Evolutionary conservation across 2,888 invertebrate genomes (phyloP).

Genomic region (Ormyrus nitidulus): DNA sequence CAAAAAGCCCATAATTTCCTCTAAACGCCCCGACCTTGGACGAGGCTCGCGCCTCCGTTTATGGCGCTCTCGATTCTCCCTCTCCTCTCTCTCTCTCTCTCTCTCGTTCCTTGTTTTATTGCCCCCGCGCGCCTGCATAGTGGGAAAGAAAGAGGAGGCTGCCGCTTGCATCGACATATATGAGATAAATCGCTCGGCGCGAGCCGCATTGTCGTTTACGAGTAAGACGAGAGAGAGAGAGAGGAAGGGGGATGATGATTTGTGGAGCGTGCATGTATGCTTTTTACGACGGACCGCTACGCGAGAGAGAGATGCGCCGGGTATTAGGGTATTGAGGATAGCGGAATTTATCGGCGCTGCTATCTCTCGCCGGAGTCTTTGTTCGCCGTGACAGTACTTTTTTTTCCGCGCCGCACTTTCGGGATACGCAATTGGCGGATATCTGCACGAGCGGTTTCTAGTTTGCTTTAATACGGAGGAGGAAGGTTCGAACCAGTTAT

Average conservation of each 20-base stretch:
- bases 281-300: constrained; percentile 34
- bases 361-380: neutral
- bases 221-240: constrained; percentile 19
- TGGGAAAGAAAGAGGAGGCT: neutral
- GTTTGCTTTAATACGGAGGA: no score
- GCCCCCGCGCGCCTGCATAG: constrained; percentile 1
- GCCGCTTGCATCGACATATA: constrained; percentile 53
- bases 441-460: no score
- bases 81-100: constrained; percentile 33
- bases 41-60: constrained; percentile 58
- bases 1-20: constrained; percentile 66
- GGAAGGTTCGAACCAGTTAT: no score
- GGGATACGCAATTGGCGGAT: neutral
- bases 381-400: neutral
- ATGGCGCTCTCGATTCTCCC: constrained; percentile 55
- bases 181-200: constrained; percentile 53
- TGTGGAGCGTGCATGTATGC: constrained; percentile 42
- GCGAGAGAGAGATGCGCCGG: neutral
- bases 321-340: constrained; percentile 5
- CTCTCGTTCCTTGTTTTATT: constrained; percentile 46
- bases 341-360: constrained; percentile 26
- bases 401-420: constrained; percentile 1
- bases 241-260: constrained; percentile 27
- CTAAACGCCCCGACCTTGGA: constrained; percentile 67
- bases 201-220: constrained; percentile 48